A percentile compares a stretch with the other conserved stretches of the same genome.
phyloP scores from a whole-genome alignment of 2,797 vertebrate species.

The Rhynchotus rufescens region DNA sequence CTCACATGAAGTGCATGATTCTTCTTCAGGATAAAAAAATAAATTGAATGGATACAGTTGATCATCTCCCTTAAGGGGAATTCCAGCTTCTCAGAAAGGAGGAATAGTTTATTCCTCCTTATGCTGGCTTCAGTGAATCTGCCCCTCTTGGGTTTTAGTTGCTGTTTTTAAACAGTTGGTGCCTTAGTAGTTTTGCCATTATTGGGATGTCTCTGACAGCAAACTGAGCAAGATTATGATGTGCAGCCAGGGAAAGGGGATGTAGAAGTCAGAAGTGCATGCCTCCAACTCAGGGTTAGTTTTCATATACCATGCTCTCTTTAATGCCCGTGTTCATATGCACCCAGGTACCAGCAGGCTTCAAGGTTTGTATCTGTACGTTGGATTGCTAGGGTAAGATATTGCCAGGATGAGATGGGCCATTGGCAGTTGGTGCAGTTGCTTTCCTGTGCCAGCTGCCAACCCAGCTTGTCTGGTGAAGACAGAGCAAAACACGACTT shows the following conservation, averaged over 20 bases:
- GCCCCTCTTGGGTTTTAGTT: neutral
- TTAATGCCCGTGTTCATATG: rapidly evolving
- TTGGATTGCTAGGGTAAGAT: neutral
- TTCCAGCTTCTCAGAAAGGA: neutral
- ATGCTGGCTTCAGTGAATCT: neutral
- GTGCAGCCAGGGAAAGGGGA: neutral
- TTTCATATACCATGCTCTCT: neutral
- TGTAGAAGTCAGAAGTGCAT: neutral
- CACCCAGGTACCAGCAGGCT: neutral
- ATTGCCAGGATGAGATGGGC: neutral
- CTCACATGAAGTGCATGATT: neutral
- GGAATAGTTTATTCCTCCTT: neutral
- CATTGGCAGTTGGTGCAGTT: neutral
- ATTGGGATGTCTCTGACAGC: neutral
- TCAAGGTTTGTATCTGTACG: neutral
- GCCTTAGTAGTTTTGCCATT: neutral
- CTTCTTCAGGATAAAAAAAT: neutral
- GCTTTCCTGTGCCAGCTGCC: conserved; percentile 5
- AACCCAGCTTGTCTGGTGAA: neutral
- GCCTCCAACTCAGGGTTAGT: neutral
- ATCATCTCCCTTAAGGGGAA: neutral
- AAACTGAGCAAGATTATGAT: neutral
- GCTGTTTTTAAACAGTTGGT: neutral
- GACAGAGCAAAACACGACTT: neutral
- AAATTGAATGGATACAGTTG: neutral